Percentiles rank a stretch among this genome's conserved stretches.
phyloP scores from a whole-genome alignment of 2,797 vertebrate genomes.

The Hippocampus kuda region DNA sequence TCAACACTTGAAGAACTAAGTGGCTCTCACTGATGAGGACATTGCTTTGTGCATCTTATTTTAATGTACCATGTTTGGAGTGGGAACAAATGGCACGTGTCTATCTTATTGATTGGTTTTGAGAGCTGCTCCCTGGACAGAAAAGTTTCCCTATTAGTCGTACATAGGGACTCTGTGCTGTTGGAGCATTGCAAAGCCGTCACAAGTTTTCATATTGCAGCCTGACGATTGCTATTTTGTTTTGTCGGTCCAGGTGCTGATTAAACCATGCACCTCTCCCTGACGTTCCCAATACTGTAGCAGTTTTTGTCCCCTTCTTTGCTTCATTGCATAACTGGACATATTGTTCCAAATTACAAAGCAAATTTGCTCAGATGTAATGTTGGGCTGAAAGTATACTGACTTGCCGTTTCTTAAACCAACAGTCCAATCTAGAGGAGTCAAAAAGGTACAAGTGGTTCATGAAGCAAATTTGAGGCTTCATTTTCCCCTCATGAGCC shows the following conservation, averaged over 20 bases:
- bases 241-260: not conserved
- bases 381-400: too few relatives aligned
- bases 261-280: not conserved
- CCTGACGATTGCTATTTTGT: not conserved
- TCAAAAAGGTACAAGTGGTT: too few relatives aligned
- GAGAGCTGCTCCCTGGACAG: not conserved
- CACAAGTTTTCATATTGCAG: not conserved
- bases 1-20: slow-evolving; percentile 21
- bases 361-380: too few relatives aligned
- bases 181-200: not conserved
- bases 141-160: not conserved
- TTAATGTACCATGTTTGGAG: not conserved
- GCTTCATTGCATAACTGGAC: too few relatives aligned
- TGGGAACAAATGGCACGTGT: not conserved
- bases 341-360: not conserved
- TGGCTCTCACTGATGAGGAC: slow-evolving; percentile 14
- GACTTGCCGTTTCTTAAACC: too few relatives aligned
- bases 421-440: too few relatives aligned
- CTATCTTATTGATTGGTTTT: not conserved
- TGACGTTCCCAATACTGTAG: too few relatives aligned
- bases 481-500: too few relatives aligned
- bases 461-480: too few relatives aligned
- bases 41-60: slow-evolving; percentile 7
- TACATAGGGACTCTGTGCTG: not conserved
- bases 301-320: too few relatives aligned